These are phyloP conservation scores for Parapristionchus giblindavisi DNA, from an alignment of 2,888 invertebrate species.

Conservation along the genomic window DNA sequence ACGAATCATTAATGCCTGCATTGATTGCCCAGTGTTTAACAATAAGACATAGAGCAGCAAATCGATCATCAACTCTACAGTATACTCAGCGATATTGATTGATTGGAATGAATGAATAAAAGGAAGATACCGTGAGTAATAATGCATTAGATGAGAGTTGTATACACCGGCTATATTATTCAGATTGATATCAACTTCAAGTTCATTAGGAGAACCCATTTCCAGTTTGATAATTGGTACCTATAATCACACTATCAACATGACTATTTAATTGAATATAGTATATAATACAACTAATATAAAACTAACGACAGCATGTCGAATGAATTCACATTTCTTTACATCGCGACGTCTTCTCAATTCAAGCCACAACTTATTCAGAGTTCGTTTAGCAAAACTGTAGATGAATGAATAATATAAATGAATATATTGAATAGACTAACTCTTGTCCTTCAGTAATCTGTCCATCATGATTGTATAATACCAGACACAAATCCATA, in stretches of 20 bases:
- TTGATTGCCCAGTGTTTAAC: slow-evolving; percentile 69
- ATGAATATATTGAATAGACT: background rate
- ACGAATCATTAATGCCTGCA: slow-evolving; percentile 59
- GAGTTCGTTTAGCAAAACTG: slow-evolving; percentile 6
- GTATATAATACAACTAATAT: slow-evolving; percentile 2
- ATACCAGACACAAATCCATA: slow-evolving; percentile 64
- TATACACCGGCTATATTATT: slow-evolving; percentile 69
- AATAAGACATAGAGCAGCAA: slow-evolving; percentile 62
- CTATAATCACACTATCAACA: slow-evolving; percentile 36
- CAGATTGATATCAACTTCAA: slow-evolving; percentile 68
- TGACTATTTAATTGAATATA: background rate
- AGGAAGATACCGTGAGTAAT: slow-evolving; percentile 60
- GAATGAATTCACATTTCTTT: slow-evolving; percentile 37
- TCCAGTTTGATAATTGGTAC: slow-evolving; percentile 63
- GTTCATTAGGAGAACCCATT: slow-evolving; percentile 44
- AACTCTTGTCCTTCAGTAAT: slow-evolving; percentile 32
- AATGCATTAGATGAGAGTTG: slow-evolving; percentile 68
- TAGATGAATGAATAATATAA: background rate
- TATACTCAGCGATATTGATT: too few relatives aligned
- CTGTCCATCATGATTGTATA: slow-evolving; percentile 27
- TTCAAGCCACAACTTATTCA: slow-evolving; percentile 7
- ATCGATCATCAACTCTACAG: slow-evolving; percentile 62
- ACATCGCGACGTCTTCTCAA: slow-evolving; percentile 4
- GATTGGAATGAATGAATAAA: too few relatives aligned
- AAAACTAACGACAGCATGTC: slow-evolving; percentile 39